phyloP scores from a whole-genome alignment of 1,140 invertebrate genomes.

The Bombus pyrosoma region DNA sequence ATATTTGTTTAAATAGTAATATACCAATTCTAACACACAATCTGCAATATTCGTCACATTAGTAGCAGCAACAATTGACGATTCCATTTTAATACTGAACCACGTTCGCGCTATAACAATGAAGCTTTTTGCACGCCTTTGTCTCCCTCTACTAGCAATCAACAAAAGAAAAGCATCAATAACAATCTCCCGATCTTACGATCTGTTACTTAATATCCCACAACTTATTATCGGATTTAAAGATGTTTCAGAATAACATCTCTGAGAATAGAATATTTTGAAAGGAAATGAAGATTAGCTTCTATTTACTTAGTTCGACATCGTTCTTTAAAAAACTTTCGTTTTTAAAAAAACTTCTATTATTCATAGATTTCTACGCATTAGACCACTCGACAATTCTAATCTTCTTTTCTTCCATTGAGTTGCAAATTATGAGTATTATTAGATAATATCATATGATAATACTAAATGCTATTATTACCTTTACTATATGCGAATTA shows the following conservation, averaged over 20 bases:
- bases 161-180: not conserved
- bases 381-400: too few relatives aligned
- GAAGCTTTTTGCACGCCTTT: not conserved
- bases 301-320: not conserved
- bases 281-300: not conserved
- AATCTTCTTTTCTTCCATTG: too few relatives aligned
- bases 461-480: too few relatives aligned
- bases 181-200: not conserved
- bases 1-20: not conserved
- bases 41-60: conserved; percentile 45
- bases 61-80: not conserved
- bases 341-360: not conserved
- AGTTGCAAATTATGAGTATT: too few relatives aligned
- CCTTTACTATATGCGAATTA: too few relatives aligned
- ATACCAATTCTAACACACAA: conserved; percentile 70
- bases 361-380: not conserved
- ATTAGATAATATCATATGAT: too few relatives aligned
- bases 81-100: not conserved
- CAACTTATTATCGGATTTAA: not conserved
- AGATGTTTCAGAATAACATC: not conserved
- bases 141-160: not conserved
- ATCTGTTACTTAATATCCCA: not conserved
- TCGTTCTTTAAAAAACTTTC: too few relatives aligned
- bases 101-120: not conserved
- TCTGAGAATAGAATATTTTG: not conserved